Evolutionary conservation across 2,797 vertebrate genomes (phyloP).

Genomic region (Chelon auratus): DNA sequence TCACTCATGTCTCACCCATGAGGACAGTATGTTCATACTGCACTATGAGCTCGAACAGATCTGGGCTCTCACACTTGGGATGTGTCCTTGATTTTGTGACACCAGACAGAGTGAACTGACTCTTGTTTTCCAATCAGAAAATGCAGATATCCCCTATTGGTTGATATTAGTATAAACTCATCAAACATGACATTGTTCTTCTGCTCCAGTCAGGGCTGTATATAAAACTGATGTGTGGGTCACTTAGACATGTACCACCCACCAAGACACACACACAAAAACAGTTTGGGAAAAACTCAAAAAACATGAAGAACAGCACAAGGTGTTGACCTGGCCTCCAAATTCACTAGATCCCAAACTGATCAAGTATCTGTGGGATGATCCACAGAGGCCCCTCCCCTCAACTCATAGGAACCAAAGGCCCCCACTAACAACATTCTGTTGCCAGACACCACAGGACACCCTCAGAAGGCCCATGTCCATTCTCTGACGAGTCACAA

Average conservation of each 20-base stretch:
- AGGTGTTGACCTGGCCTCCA: too few species aligned
- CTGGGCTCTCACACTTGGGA: slow-evolving; percentile 1
- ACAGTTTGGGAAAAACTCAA: too few species aligned
- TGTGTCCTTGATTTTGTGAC: neutral
- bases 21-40: neutral
- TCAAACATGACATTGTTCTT: slow-evolving; percentile 15
- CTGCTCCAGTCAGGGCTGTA: slow-evolving; percentile 6
- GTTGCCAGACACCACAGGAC: too few species aligned
- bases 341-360: too few species aligned
- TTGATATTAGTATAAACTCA: slow-evolving; percentile 7
- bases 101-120: neutral
- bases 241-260: neutral
- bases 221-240: slow-evolving; percentile 25
- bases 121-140: neutral
- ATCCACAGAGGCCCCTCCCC: too few species aligned
- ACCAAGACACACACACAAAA: too few species aligned
- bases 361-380: too few species aligned
- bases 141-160: neutral
- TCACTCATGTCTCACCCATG: slow-evolving; percentile 1
- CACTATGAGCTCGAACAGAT: neutral
- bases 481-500: too few species aligned
- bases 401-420: too few species aligned
- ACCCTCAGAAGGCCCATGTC: too few species aligned
- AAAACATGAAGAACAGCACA: too few species aligned
- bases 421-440: too few species aligned